A percentile compares a stretch with the other conserved stretches of the same genome.
Conservation (phyloP, 2,888 invertebrate species). For the Halocaridina rubra region DNA sequence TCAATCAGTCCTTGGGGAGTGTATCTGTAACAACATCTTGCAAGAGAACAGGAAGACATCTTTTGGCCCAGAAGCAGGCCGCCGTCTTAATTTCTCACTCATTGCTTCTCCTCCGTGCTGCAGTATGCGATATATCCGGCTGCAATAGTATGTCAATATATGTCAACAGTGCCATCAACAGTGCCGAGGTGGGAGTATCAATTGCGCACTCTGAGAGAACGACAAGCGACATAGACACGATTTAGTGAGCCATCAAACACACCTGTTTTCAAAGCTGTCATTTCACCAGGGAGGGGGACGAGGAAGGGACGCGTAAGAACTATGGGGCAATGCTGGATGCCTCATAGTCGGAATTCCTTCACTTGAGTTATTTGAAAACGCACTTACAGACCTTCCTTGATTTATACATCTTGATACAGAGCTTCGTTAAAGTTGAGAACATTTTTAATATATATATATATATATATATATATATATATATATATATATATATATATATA, state of each 20-base stretch:
- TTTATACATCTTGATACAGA: too few species aligned
- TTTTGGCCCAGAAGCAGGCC: too few species aligned
- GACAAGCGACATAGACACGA: conserved; percentile 28
- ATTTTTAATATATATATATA: too few species aligned
- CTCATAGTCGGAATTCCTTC: background rate
- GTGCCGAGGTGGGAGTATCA: background rate
- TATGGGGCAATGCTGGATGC: background rate
- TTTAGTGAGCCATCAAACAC: conserved; percentile 37
- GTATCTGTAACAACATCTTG: too few species aligned
- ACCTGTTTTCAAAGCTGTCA: conserved; percentile 40
- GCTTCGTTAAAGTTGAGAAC: too few species aligned
- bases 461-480: too few species aligned
- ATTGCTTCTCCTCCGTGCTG: background rate
- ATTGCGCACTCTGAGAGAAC: conserved; percentile 12
- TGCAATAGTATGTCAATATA: background rate
- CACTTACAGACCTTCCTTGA: too few species aligned
- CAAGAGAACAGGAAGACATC: too few species aligned
- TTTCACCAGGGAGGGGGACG: too few species aligned
- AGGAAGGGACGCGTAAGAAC: background rate
- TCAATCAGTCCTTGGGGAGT: too few species aligned
- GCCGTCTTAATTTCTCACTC: too few species aligned
- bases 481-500: too few species aligned
- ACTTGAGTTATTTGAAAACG: background rate
- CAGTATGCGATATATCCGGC: background rate
- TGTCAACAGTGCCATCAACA: background rate